Evolutionary conservation across 2,113 vertebrate species (phyloP).

Genomic region (Hydrolagus affinis): DNA sequence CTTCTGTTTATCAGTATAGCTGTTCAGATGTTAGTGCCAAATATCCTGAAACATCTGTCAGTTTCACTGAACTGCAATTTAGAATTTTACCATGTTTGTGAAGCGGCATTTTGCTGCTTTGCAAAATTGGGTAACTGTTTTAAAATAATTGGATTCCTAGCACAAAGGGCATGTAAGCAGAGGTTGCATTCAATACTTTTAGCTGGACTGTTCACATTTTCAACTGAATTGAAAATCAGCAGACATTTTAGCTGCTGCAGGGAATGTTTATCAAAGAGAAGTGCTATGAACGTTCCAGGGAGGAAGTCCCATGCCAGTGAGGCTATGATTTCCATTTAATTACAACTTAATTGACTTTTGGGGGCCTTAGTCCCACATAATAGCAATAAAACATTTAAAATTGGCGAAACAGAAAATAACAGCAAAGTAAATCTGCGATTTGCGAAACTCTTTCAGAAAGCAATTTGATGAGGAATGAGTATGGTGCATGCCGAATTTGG

Average conservation of each 20-base stretch:
- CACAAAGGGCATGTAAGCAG: neutral
- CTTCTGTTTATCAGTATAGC: conserved; percentile 32
- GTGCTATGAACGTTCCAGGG: neutral
- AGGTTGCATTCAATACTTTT: neutral
- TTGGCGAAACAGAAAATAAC: neutral
- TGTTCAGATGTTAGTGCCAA: conserved; percentile 32
- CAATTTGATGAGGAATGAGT: neutral
- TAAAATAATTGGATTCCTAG: neutral
- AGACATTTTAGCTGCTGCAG: neutral
- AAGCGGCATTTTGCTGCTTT: conserved; percentile 15
- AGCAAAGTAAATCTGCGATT: no score
- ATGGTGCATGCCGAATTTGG: neutral
- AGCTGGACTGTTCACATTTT: conserved; percentile 1
- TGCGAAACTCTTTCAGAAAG: neutral
- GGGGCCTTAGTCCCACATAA: neutral
- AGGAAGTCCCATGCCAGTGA: neutral
- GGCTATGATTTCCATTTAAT: neutral
- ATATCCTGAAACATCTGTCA: conserved; percentile 31
- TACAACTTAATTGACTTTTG: neutral
- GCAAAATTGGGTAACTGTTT: neutral
- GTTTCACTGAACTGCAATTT: conserved; percentile 29
- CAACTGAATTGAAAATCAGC: neutral
- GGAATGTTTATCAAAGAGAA: neutral
- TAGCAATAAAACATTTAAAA: neutral
- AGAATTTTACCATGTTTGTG: conserved; percentile 13